phyloP scores from a whole-genome alignment of 2,888 invertebrate genomes.

The Zelleria hepariella region DNA sequence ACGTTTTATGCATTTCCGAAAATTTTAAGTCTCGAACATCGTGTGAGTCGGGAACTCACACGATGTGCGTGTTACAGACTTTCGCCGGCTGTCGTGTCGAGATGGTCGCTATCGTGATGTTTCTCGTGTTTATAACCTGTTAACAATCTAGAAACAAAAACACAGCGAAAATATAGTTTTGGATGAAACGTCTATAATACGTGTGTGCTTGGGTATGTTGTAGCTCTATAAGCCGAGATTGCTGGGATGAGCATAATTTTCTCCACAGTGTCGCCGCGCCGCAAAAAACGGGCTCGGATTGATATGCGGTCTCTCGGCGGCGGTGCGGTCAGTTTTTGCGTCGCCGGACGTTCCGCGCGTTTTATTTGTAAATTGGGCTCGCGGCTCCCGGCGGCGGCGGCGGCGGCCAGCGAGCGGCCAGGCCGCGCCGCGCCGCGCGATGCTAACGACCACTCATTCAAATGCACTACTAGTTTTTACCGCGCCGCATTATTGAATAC shows the following conservation, averaged over 20 bases:
- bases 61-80: too few species aligned
- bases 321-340: slow-evolving; percentile 46
- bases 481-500: slow-evolving; percentile 56
- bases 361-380: slow-evolving; percentile 67
- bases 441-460: slow-evolving; percentile 45
- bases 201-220: too few species aligned
- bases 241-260: background rate
- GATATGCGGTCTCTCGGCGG: slow-evolving; percentile 8
- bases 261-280: background rate
- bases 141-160: too few species aligned
- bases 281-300: slow-evolving; percentile 27
- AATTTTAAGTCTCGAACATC: too few species aligned
- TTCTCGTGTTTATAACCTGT: too few species aligned
- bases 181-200: too few species aligned
- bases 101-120: too few species aligned
- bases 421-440: slow-evolving; percentile 8
- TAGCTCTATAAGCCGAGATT: background rate
- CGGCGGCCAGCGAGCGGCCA: slow-evolving; percentile 3
- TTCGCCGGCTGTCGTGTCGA: too few species aligned
- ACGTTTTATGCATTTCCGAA: too few species aligned
- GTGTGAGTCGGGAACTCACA: too few species aligned
- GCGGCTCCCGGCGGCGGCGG: slow-evolving; percentile 17
- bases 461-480: slow-evolving; percentile 66
- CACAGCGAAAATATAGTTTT: too few species aligned
- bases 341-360: slow-evolving; percentile 62